A percentile compares a stretch with the other conserved stretches of the same genome.
Conservation (phyloP, 2,113 vertebrate species). For the Rattus rattus region DNA sequence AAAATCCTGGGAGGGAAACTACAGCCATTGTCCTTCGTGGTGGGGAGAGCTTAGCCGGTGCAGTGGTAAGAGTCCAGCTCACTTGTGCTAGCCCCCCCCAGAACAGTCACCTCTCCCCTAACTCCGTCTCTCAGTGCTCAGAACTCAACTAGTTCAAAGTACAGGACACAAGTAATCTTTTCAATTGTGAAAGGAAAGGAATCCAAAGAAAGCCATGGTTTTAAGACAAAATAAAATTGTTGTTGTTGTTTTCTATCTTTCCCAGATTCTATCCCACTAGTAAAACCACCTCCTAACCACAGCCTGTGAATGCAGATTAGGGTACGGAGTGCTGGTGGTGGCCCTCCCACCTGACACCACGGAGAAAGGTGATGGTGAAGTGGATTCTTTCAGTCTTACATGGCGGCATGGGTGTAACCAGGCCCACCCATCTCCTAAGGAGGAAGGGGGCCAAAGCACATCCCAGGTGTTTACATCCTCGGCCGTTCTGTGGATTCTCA, state of each 20-base stretch:
- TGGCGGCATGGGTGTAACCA: background rate
- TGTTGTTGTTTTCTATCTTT: background rate
- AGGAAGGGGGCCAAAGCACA: background rate
- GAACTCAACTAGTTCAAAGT: background rate
- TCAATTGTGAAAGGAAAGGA: background rate
- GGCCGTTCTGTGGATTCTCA: background rate
- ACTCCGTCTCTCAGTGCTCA: too few relatives aligned
- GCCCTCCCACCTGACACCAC: rapidly evolving
- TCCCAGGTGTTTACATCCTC: background rate
- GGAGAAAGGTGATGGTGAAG: background rate
- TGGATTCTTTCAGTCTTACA: background rate
- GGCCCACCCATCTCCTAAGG: background rate
- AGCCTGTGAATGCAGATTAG: background rate
- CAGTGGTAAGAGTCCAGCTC: background rate
- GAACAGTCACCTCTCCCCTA: too few relatives aligned
- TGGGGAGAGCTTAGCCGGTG: too few relatives aligned
- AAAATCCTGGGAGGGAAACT: background rate
- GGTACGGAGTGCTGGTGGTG: background rate
- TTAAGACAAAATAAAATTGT: background rate
- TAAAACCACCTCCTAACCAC: background rate
- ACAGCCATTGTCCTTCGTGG: background rate
- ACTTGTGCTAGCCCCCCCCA: background rate
- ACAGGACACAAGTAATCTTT: background rate
- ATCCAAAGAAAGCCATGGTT: background rate
- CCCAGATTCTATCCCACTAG: background rate